These are phyloP conservation scores for Lordiphosa stackelbergi DNA, from an alignment of 1,140 invertebrate genomes.

Conservation along the genomic window DNA sequence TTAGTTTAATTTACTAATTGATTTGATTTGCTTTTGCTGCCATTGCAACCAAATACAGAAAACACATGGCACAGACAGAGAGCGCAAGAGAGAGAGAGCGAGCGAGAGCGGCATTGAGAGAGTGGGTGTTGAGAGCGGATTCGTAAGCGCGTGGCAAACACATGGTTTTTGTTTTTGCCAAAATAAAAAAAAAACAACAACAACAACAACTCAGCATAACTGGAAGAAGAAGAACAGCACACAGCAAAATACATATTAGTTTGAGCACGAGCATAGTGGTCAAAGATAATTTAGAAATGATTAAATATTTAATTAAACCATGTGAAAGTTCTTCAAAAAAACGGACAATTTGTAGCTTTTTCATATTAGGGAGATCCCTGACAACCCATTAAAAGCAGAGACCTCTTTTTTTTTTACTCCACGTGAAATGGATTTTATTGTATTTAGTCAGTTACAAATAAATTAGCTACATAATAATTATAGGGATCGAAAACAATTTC, in stretches of 20 bases:
- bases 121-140: not conserved
- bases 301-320: too few relatives aligned
- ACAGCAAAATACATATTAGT: constrained; percentile 56
- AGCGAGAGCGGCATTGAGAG: constrained; percentile 8
- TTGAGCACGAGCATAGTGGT: constrained; percentile 18
- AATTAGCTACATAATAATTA: too few relatives aligned
- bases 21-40: constrained; percentile 31
- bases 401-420: too few relatives aligned
- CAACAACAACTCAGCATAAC: constrained; percentile 3
- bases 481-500: too few relatives aligned
- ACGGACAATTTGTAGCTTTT: too few relatives aligned
- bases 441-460: too few relatives aligned
- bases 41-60: constrained; percentile 14
- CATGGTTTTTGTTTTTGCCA: constrained; percentile 73
- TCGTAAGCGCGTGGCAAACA: constrained; percentile 67
- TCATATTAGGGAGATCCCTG: too few relatives aligned
- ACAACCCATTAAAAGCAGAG: too few relatives aligned
- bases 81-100: constrained; percentile 15
- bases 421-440: too few relatives aligned
- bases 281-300: too few relatives aligned
- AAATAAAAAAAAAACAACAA: constrained; percentile 33
- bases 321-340: too few relatives aligned
- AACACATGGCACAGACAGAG: constrained; percentile 23
- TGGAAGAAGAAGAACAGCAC: constrained; percentile 37
- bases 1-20: constrained; percentile 33